A percentile compares a stretch with the other conserved stretches of the same genome.
These are phyloP conservation scores for Glaucopsyche alexis DNA, from an alignment of 2,888 invertebrate genomes.

Conservation along the genomic window DNA sequence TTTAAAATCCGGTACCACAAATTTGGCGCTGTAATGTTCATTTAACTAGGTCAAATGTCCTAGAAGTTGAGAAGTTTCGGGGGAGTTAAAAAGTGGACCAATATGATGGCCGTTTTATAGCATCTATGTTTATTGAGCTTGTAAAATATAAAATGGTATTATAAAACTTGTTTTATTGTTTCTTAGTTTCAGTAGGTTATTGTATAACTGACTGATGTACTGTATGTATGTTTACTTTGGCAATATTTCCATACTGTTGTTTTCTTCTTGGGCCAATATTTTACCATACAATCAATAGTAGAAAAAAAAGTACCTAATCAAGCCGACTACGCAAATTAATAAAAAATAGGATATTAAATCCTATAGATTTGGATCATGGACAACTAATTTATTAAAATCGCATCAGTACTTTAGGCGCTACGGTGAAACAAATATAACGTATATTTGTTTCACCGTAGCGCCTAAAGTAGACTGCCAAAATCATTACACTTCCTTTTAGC, in stretches of 20 bases:
- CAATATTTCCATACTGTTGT: not conserved
- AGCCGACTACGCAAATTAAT: no score
- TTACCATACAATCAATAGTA: no score
- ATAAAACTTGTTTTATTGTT: slow-evolving; percentile 5
- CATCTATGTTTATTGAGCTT: slow-evolving; percentile 16
- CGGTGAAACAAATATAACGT: no score
- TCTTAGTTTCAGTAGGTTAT: not conserved
- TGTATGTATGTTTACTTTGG: not conserved
- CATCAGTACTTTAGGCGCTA: no score
- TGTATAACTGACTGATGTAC: not conserved
- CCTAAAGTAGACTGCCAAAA: no score
- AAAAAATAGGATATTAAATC: no score
- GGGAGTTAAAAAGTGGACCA: slow-evolving; percentile 26
- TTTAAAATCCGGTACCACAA: not conserved
- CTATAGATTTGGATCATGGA: no score
- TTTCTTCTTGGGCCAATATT: not conserved
- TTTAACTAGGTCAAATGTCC: slow-evolving; percentile 27
- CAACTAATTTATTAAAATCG: no score
- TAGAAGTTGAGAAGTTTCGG: slow-evolving; percentile 21
- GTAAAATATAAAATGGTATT: not conserved
- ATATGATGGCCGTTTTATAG: slow-evolving; percentile 7
- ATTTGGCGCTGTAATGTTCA: slow-evolving; percentile 17
- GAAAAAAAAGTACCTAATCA: no score
- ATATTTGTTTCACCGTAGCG: no score
- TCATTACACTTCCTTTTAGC: no score